phyloP scores from a whole-genome alignment of 2,888 invertebrate genomes.

The Oxyteleia sp. region DNA sequence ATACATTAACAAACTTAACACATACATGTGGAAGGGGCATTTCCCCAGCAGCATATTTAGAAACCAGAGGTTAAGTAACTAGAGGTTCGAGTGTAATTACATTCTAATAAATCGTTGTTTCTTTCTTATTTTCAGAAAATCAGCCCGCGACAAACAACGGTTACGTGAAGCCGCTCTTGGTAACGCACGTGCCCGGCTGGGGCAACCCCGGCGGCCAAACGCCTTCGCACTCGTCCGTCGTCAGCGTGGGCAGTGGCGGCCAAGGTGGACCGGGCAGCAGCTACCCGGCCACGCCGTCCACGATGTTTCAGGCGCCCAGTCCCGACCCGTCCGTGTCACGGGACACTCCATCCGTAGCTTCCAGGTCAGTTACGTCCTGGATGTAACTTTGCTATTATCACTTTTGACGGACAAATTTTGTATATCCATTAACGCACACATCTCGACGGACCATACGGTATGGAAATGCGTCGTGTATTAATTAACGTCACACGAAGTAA shows the following conservation, averaged over 20 bases:
- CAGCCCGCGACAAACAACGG: slow-evolving; percentile 91
- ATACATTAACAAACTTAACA: too few relatives aligned
- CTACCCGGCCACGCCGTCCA: slow-evolving; percentile 90
- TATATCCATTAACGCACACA: too few relatives aligned
- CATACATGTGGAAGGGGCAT: too few relatives aligned
- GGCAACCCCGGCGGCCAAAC: slow-evolving; percentile 88
- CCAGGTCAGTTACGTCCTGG: slow-evolving; percentile 90
- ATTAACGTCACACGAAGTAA: too few relatives aligned
- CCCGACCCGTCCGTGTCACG: slow-evolving; percentile 91
- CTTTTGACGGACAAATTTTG: too few relatives aligned
- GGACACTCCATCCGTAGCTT: slow-evolving; percentile 92
- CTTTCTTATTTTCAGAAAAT: too few relatives aligned
- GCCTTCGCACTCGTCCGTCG: slow-evolving; percentile 85
- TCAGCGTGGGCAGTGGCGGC: slow-evolving; percentile 87
- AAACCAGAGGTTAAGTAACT: too few relatives aligned
- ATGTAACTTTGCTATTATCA: slow-evolving; percentile 82
- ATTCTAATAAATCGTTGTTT: too few relatives aligned
- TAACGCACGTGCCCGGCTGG: slow-evolving; percentile 94
- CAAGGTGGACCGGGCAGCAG: slow-evolving; percentile 88
- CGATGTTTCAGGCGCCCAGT: slow-evolving; percentile 90
- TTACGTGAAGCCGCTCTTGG: slow-evolving; percentile 94
- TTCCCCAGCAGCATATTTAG: too few relatives aligned
- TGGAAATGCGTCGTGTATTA: too few relatives aligned
- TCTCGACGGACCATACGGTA: too few relatives aligned
- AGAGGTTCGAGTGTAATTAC: too few relatives aligned